A percentile compares a stretch with the other conserved stretches of the same genome.
Conservation (phyloP, 2,888 invertebrate genomes). For the Calameuta filiformis region DNA sequence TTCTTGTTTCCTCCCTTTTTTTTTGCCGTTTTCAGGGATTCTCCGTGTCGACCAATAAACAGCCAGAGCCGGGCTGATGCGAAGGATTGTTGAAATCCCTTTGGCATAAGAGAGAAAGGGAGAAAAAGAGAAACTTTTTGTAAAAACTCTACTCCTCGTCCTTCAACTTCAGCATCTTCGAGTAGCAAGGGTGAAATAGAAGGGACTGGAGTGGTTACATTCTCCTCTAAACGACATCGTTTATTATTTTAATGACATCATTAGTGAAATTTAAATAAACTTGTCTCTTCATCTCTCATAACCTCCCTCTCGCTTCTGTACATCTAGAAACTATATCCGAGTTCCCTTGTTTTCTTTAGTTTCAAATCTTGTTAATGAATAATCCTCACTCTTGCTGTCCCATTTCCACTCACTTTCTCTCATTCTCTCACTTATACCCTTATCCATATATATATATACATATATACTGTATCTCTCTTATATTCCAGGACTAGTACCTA, state of each 20-base stretch:
- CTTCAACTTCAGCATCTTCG: slow-evolving; percentile 23
- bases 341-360: background rate
- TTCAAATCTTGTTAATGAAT: background rate
- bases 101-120: no score
- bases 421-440: background rate
- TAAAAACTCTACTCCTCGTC: no score
- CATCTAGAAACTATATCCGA: no score
- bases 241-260: slow-evolving; percentile 59
- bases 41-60: no score
- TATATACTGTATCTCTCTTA: no score
- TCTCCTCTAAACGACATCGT: slow-evolving; percentile 49
- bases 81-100: no score
- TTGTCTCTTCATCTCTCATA: slow-evolving; percentile 21
- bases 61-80: no score
- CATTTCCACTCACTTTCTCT: background rate
- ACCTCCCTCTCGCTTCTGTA: background rate
- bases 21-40: no score
- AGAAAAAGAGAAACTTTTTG: no score
- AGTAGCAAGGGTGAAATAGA: slow-evolving; percentile 11
- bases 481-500: no score
- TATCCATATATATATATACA: background rate
- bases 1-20: no score
- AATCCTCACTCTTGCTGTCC: background rate
- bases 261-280: slow-evolving; percentile 56
- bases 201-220: slow-evolving; percentile 32